Evolutionary conservation across 2,888 invertebrate genomes (phyloP).

Genomic region (Galerucella pusilla): DNA sequence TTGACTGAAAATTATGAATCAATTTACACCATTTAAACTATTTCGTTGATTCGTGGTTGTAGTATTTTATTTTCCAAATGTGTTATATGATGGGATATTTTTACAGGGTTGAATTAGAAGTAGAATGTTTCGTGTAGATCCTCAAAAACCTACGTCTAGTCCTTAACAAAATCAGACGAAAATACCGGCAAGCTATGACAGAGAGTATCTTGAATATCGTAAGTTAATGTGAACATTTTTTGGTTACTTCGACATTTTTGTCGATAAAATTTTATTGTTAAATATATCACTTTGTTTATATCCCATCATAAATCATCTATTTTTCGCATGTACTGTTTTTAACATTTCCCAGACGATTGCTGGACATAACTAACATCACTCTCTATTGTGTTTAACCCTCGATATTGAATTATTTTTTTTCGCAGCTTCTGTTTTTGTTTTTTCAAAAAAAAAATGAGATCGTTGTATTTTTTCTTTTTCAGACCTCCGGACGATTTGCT

Average conservation of each 20-base stretch:
- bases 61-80: not conserved
- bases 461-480: conserved; percentile 45
- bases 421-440: too few species aligned
- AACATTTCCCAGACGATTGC: not conserved
- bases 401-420: too few species aligned
- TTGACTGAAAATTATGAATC: not conserved
- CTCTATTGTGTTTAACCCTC: too few species aligned
- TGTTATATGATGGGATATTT: conserved; percentile 43
- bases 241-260: not conserved
- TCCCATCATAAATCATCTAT: conserved; percentile 24
- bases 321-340: not conserved
- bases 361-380: too few species aligned
- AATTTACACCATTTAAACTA: not conserved
- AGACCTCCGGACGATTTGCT: conserved; percentile 69
- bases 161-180: conserved; percentile 34
- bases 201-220: conserved; percentile 21
- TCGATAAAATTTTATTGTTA: not conserved
- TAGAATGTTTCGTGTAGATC: conserved; percentile 57
- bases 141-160: conserved; percentile 38
- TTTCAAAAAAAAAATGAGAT: too few species aligned
- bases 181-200: conserved; percentile 32
- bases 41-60: not conserved
- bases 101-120: conserved; percentile 58
- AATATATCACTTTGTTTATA: conserved; percentile 26
- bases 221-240: conserved; percentile 6